A percentile compares a stretch with the other conserved stretches of the same genome.
Evolutionary conservation across 2,797 vertebrate species (phyloP).

Genomic region (Yasuhikotakia modesta): DNA sequence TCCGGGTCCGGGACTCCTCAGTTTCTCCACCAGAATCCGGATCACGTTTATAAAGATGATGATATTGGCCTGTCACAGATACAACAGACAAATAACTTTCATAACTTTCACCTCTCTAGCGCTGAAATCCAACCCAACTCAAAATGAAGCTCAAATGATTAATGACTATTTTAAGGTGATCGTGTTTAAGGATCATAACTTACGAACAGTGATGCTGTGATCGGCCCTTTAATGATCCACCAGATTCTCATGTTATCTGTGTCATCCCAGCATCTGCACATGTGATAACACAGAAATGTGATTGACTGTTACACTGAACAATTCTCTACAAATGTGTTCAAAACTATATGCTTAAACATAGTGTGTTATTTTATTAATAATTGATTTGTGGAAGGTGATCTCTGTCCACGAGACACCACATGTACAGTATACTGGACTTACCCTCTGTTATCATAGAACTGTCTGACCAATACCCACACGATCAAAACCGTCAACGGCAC

Average conservation of each 20-base stretch:
- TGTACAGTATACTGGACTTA: conserved; percentile 57
- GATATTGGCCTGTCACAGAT: conserved; percentile 79
- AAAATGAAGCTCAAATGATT: too few species aligned
- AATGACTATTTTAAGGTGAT: too few species aligned
- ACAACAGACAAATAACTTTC: neutral
- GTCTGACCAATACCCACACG: conserved; percentile 82
- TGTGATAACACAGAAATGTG: conserved; percentile 5
- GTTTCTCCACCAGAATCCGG: conserved; percentile 85
- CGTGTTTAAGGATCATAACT: conserved; percentile 58
- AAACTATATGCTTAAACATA: too few species aligned
- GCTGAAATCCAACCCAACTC: too few species aligned
- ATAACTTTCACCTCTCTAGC: too few species aligned
- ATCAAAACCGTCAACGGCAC: conserved; percentile 79
- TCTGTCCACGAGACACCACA: too few species aligned
- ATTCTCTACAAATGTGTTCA: too few species aligned
- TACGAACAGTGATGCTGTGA: conserved; percentile 84
- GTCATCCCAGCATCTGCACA: conserved; percentile 87
- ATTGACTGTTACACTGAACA: neutral
- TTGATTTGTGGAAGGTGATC: neutral
- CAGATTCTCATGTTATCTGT: conserved; percentile 77
- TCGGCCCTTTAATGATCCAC: conserved; percentile 92
- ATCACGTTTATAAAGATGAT: conserved; percentile 89
- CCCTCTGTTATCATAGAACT: conserved; percentile 82
- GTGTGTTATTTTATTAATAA: neutral
- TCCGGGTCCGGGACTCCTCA: conserved; percentile 78